Base-by-base conservation (phyloP, 2,113 vertebrate genomes). In the Cephalopterus ornatus region DNA sequence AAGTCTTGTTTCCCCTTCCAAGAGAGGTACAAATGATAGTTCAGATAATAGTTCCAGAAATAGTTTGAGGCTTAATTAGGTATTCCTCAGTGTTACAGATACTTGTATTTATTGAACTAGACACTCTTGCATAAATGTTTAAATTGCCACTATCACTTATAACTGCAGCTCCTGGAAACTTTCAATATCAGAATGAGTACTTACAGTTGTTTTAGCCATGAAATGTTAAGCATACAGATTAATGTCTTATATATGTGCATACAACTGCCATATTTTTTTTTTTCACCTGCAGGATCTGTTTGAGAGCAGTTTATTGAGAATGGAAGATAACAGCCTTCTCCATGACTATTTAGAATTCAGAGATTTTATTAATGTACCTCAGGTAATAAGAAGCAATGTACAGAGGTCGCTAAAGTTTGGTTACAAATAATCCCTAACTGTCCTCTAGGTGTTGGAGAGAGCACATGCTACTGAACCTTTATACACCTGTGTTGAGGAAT, bases 291-390 rank as follows among this genome's bases (percentile, higher is more conserved):
- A 99, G 99, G 98, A 98, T 37, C 97, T 99, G 39, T 98, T 98
- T 95, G 97, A 97, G 93, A 98, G 97, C 92, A 98, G 98, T 93
- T 98, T 99, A 91, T 96, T 99, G 88, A 98, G 97, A 86, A 92
- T 99, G 85, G 97, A 98, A 88, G 98, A 99, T 88, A 96, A 97
- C 63, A 98, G 98, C 70, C 98, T 99, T 61, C 97, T 98, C 19
- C 98, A 98, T 86, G 97, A 98, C 52, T 98, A 98, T 52, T 98
- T 99, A 93, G 99, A 99, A 52, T 98, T 99, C 93, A 98, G 94
- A 96, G 96, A 96, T 79, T 98, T 99, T 95, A 97, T 98, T 77
- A 97, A 94, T 9, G 97, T 98, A 50, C 97, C 98, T 92, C 98
- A 99, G 98, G 99, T 99, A 97, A 97, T 85, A 41, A 80, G 37